Conservation (phyloP, 2,888 invertebrate species). For the Lasioglossum zephyrum region DNA sequence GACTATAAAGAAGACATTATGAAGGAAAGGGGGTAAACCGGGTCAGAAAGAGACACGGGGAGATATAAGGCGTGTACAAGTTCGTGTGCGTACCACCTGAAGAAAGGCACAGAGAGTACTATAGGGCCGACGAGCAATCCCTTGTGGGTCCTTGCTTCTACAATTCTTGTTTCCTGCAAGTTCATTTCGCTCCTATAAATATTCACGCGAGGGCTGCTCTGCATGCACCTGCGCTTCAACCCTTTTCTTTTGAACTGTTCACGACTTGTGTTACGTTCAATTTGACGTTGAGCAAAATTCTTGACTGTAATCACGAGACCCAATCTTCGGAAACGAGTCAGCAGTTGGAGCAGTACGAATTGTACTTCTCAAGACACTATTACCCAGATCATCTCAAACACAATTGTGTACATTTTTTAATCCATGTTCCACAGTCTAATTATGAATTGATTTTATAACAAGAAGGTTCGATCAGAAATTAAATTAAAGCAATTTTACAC, state of each 20-base stretch:
- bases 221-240: conserved; percentile 16
- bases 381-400: no score
- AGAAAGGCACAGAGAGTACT: conserved; percentile 42
- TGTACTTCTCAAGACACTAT: no score
- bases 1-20: conserved; percentile 7
- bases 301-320: neutral
- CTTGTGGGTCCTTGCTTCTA: conserved; percentile 64
- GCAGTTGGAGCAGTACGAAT: neutral
- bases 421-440: no score
- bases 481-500: no score
- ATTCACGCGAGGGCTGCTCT: conserved; percentile 60
- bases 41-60: neutral
- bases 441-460: no score
- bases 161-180: conserved; percentile 62
- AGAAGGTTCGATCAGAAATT: no score
- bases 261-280: neutral
- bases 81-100: conserved; percentile 34
- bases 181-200: conserved; percentile 74
- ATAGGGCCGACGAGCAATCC: conserved; percentile 49
- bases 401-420: no score
- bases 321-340: neutral
- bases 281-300: neutral
- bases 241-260: conserved; percentile 36
- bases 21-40: conserved; percentile 6
- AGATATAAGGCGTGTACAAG: conserved; percentile 29